These are phyloP conservation scores for Laupala kohalensis DNA, from an alignment of 1,140 invertebrate genomes.

Conservation along the genomic window DNA sequence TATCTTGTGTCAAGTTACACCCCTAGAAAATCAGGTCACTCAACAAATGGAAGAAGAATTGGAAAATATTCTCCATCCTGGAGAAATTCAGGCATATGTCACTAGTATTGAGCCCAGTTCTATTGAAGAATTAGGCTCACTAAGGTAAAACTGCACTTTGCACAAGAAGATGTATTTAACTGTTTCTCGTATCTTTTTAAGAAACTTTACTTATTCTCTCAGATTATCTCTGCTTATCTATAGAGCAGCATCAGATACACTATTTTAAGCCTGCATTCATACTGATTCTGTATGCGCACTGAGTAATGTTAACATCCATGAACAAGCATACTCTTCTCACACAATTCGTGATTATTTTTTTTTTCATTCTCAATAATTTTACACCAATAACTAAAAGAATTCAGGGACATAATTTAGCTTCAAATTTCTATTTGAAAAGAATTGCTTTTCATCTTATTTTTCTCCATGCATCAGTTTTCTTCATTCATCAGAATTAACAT, in stretches of 20 bases:
- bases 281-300: background rate
- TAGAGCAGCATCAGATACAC: background rate
- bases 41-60: slow-evolving; percentile 24
- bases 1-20: background rate
- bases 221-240: background rate
- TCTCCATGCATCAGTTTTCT: no score
- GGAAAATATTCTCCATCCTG: slow-evolving; percentile 31
- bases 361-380: no score
- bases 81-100: slow-evolving; percentile 36
- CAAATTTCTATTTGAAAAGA: no score
- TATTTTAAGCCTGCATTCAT: background rate
- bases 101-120: slow-evolving; percentile 30
- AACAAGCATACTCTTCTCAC: background rate
- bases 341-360: no score
- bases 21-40: no score
- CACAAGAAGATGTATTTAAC: no score
- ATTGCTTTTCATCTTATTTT: no score
- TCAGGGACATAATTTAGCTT: no score
- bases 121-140: slow-evolving; percentile 33
- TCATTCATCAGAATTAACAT: no score
- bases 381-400: no score
- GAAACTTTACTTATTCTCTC: background rate
- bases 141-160: slow-evolving; percentile 25
- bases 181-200: no score
- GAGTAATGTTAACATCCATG: background rate